These are phyloP conservation scores for honey bee (Apis mellifera) DNA, from an alignment of 1,140 invertebrate species.

Conservation along the genomic window Amel_HAv3.1 CM009934.2:12410001-12410500, in stretches of 20 bases:
- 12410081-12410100: conserved; percentile 80
- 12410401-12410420: too few relatives aligned
- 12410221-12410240: conserved; percentile 68
- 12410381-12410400: background rate
- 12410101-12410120: conserved; percentile 89
- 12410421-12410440: background rate
- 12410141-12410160: conserved; percentile 92
- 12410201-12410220: conserved; percentile 77
- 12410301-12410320: background rate
- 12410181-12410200: conserved; percentile 86
- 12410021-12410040: conserved; percentile 88
- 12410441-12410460: background rate
- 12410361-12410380: background rate
- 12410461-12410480: background rate
- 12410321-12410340: background rate
- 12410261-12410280: background rate
- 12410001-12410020: conserved; percentile 87
- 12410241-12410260: conserved; percentile 63
- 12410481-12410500: background rate
- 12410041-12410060: conserved; percentile 90
- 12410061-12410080: conserved; percentile 85
- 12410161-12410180: conserved; percentile 86
- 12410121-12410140: conserved; percentile 93
- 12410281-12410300: conserved; percentile 8
- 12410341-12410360: conserved; percentile 13